Percentiles rank a stretch among this genome's conserved stretches.
These are phyloP conservation scores for Ciona savignyi DNA, from an alignment of 23 tunicate genomes.

Conservation along the genomic window DNA sequence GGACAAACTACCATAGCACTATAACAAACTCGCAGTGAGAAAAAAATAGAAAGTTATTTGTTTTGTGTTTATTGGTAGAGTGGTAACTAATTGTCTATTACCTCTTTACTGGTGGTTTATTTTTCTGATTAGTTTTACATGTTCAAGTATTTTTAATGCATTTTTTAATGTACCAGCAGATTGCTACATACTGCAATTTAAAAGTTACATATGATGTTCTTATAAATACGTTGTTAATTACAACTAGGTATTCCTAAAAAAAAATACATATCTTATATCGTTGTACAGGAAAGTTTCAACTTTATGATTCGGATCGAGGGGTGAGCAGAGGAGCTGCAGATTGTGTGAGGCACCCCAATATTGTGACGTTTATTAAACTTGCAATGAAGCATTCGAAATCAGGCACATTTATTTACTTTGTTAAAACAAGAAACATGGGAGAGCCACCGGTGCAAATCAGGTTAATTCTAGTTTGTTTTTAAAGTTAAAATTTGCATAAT, in stretches of 20 bases:
- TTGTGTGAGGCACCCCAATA: conserved; percentile 71
- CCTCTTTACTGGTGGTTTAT: background rate
- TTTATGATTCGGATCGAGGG: conserved; percentile 56
- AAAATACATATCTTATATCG: too few relatives aligned
- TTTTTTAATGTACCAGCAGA: too few relatives aligned
- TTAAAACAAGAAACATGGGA: conserved; percentile 72
- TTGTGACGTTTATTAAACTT: conserved; percentile 50
- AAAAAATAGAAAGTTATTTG: too few relatives aligned
- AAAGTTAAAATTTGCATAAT: too few relatives aligned
- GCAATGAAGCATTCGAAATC: conserved; percentile 78
- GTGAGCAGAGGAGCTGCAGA: conserved; percentile 64
- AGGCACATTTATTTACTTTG: conserved; percentile 79
- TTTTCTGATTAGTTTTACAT: background rate
- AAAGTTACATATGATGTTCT: too few relatives aligned
- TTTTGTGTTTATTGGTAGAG: too few relatives aligned
- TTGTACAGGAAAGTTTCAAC: conserved; percentile 79
- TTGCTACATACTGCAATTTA: too few relatives aligned
- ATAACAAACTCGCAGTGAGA: too few relatives aligned
- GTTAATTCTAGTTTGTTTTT: too few relatives aligned
- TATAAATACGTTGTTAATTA: too few relatives aligned
- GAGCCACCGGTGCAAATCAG: conserved; percentile 83
- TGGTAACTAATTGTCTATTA: background rate
- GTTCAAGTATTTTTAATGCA: background rate
- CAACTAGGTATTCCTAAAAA: too few relatives aligned
- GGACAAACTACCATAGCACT: too few relatives aligned